Evolutionary conservation across 2,888 invertebrate genomes (phyloP), one percentile per base, ranked within the genome.

Genomic region (Lacanobia wlatinum): DNA sequence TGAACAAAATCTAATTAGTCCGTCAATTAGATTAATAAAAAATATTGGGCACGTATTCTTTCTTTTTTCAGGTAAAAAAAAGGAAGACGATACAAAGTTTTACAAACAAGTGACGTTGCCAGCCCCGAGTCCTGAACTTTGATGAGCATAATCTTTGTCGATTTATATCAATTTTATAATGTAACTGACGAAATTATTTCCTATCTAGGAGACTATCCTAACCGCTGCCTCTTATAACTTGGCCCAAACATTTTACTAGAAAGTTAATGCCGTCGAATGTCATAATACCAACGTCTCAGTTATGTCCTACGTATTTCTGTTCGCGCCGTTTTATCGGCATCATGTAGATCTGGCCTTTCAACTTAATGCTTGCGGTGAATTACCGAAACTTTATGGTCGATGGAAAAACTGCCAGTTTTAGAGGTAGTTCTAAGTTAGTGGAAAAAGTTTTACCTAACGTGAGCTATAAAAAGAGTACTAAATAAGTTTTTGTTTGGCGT

Each of bases 231-330:
- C 70, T 12, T 61, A 1, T 38, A 53, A 34, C 65, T 79, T 76
- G 66, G 5, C 4, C 77, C 75, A 76, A 16, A 77, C 46, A 59
- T 74, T 85, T 84, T 80, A 78, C 72, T 79, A 77, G 81, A 80
- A 83, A 88, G 86, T 89, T 89, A 89, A 90, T 87, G 87, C 84
- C 83, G 40, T 77, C 78, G 80, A 87, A 89, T 87, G 88, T 90
- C 90, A 89, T 90, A 88, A 90, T 87, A 83, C 84, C 73, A 77
- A 85, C 87, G 84, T 85, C 87, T 85, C 82, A 79, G 84, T 86
- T 79, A 87, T 81, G 77, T 81, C 75, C 66, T 76, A 74, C 73
- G 83, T 83, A 78, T 80, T 83, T 80, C 79, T 83, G 84, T 85
- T 85, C 76, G 71, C 85, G 64, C 85, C 67, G 69, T 84, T 86